Evolutionary conservation across 2,113 vertebrate species (phyloP), one percentile per base, ranked within the genome.

Genomic region (Pipra filicauda): DNA sequence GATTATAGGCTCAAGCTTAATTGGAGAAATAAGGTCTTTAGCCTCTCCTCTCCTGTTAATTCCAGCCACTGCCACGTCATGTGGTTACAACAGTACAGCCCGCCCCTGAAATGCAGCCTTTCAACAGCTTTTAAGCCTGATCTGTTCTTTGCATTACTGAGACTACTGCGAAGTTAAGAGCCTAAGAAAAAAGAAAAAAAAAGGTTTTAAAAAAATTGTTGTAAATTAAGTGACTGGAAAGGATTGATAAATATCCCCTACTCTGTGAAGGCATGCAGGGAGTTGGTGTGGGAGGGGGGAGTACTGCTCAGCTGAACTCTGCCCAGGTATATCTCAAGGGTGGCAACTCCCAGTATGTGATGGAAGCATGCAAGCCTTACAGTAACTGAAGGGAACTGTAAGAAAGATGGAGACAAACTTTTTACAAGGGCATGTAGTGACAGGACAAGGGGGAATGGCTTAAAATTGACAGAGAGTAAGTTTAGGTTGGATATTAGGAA

Each of bases 1-100:
- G 75, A 85, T 93, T 91, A 93, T 41, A 83, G 78, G 66, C 88
- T 93, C 67, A 93, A 59, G 39, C 24, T 88, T 85, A 85, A 48
- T 6, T 71, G 69, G 59, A 91, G 26, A 95, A 58, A 84, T 92
- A 77, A 92, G 76, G 51, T 79, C 67, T 44, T 79, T 12, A 1
- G 7, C 52, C 22, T 91, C 49, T 84, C 48, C 28, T 71, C 73
- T 91, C 33, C 52, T 3, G 0, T 65, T 96, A 93, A 88, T 82
- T 88, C 67, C 67, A 61, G 39, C 41, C 27, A 30, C 64, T 77
- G 59, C 37, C 20, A 26, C 0, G 2, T 61, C 81, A n/a, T 5
- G 4, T 8, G 11, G 61, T 35, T 87, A 61, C 61, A 67, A 39
- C n/a, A 74, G 55, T 39, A 55, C 35, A 69, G 8, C 5, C 64